Evolutionary conservation across 2,113 vertebrate genomes (phyloP), one percentile per base, ranked within the genome.

Genomic region (Cairina moschata): DNA sequence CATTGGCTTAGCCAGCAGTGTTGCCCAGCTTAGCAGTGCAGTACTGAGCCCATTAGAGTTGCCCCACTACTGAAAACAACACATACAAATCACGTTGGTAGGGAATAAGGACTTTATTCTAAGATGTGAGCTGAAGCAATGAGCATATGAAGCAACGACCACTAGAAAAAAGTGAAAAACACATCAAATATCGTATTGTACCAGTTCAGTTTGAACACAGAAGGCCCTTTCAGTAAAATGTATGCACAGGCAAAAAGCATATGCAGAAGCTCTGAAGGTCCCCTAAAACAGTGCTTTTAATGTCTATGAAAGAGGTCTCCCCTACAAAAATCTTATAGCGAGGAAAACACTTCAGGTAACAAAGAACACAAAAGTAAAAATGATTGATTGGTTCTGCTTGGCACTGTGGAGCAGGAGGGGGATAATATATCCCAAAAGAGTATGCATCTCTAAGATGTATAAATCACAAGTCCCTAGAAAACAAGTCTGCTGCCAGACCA

Each of bases 361-460:
- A 62, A 91, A 83, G 67, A 91, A 82, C 34, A 75, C 46, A 42
- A 68, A 91, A 85, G 67, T 66, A 82, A 73, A 88, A 93, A 79
- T 4, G 0, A 85, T 40, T 32, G n/a, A 9, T 34, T 76, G 25
- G 55, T 84, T 79, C 54, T 1, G 32, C 44, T 62, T 79, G 91
- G 81, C 75, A 83, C 76, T 85, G 85, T 82, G 84, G 77, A 96
- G 71, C 73, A 91, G 71, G 22, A 86, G 28, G 0, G 36, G 95
- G 95, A 96, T 97, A 97, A 97, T 97, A 96, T 98, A 98, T 93
- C 98, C 98, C 96, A 97, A 84, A 96, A 93, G 59, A 88, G 68
- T 79, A 90, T 62, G 94, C 98, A 98, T 98, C 98, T 98, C 94
- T 98, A 97, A 98, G 98, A 98, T 98, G 98, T 97, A 96, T 97